Evolutionary conservation across 2,113 vertebrate species (phyloP).

Genomic region (Opisthocomus hoazin): DNA sequence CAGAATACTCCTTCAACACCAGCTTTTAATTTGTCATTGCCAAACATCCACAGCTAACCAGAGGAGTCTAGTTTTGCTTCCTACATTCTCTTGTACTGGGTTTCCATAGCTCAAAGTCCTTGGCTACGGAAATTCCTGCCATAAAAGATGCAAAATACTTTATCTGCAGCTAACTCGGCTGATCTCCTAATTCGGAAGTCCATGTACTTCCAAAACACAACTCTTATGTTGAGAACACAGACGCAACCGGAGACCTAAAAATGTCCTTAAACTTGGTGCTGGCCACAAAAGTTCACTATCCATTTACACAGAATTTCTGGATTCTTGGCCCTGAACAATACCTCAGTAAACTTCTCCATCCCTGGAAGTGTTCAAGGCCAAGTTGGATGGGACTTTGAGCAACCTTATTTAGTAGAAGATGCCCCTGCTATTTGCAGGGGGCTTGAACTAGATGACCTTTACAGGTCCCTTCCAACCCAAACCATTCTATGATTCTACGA

Average conservation of each 20-base stretch:
- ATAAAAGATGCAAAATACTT: background rate
- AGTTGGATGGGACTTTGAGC: rapidly evolving
- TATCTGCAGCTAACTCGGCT: background rate
- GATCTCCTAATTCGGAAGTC: background rate
- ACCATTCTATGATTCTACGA: background rate
- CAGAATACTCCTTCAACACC: background rate
- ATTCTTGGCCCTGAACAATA: background rate
- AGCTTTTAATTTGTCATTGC: background rate
- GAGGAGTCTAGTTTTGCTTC: background rate
- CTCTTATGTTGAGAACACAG: background rate
- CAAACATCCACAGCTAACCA: background rate
- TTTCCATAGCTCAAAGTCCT: background rate
- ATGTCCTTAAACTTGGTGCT: background rate
- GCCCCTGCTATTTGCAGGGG: background rate
- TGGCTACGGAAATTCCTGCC: background rate
- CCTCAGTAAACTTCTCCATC: background rate
- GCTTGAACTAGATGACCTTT: background rate
- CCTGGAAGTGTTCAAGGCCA: background rate
- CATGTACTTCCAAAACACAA: background rate
- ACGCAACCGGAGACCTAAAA: background rate
- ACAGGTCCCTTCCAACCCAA: background rate
- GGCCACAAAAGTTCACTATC: background rate
- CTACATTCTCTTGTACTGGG: background rate
- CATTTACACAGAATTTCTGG: background rate
- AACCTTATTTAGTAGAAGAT: background rate